A percentile compares a stretch with the other conserved stretches of the same genome.
These are phyloP conservation scores for Trogon melanurus DNA, from an alignment of 2,113 vertebrate species.

Conservation along the genomic window DNA sequence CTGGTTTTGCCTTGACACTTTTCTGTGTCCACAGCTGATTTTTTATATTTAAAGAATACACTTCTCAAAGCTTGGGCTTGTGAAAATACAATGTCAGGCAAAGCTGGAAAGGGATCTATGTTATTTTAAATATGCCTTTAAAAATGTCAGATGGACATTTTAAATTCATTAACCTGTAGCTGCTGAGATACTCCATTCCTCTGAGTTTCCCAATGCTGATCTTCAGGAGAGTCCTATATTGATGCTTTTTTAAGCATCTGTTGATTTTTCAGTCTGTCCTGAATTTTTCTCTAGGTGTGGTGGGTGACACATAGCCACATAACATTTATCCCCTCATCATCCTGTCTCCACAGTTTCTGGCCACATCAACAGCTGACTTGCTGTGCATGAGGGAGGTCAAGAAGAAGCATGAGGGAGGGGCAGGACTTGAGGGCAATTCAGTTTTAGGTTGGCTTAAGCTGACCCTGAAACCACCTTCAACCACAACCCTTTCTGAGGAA, in stretches of 20 bases:
- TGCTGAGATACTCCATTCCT: neutral
- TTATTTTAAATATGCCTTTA: neutral
- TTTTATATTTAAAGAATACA: neutral
- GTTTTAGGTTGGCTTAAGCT: neutral
- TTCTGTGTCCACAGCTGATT: neutral
- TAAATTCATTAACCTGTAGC: neutral
- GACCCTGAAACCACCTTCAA: neutral
- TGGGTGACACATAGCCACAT: neutral
- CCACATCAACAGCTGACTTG: neutral
- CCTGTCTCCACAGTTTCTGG: neutral
- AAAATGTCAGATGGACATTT: neutral
- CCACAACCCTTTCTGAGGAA: neutral
- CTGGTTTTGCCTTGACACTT: neutral
- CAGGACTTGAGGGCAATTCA: neutral
- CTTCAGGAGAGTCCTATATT: neutral
- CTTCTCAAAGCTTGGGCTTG: neutral
- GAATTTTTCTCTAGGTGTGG: neutral
- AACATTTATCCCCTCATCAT: neutral
- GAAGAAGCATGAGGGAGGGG: neutral
- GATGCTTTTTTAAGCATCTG: neutral
- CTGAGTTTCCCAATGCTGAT: neutral
- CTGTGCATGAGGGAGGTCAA: neutral
- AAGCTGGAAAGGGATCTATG: neutral
- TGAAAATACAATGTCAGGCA: neutral
- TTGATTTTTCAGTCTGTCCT: neutral